phyloP scores from a whole-genome alignment of 2,797 vertebrate genomes.

The Anableps anableps region DNA sequence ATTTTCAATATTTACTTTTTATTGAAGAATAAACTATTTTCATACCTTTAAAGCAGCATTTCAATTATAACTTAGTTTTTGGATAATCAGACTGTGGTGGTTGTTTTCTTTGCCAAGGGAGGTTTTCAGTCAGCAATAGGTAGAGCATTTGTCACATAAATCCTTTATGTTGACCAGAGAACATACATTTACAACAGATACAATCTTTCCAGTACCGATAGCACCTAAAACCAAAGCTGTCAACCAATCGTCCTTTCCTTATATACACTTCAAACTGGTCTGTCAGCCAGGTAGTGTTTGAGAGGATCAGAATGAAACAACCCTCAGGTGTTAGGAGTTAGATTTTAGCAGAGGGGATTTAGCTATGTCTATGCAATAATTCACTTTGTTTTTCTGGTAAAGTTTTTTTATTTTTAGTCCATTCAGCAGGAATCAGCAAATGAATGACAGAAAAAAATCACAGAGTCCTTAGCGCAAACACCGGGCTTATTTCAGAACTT shows the following conservation, averaged over 20 bases:
- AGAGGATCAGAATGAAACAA: background rate
- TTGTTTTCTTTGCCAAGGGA: background rate
- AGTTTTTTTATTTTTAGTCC: background rate
- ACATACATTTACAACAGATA: background rate
- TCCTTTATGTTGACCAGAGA: background rate
- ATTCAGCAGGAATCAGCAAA: background rate
- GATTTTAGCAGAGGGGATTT: background rate
- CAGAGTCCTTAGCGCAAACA: background rate
- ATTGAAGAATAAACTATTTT: background rate
- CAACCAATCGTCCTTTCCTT: background rate
- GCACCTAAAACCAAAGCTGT: background rate
- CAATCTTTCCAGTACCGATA: background rate
- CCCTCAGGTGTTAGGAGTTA: background rate
- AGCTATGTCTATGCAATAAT: background rate
- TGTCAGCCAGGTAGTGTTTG: background rate
- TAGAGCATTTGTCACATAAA: background rate
- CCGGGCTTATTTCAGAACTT: background rate
- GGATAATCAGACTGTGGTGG: background rate
- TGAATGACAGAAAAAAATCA: too few species aligned
- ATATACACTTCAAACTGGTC: background rate
- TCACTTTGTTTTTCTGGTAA: background rate
- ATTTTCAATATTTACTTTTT: background rate
- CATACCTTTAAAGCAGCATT: background rate
- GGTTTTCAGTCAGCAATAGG: background rate
- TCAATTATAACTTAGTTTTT: background rate